These are phyloP conservation scores for Meghimatium bilineatum DNA, from an alignment of 2,888 invertebrate species.

Conservation along the genomic window DNA sequence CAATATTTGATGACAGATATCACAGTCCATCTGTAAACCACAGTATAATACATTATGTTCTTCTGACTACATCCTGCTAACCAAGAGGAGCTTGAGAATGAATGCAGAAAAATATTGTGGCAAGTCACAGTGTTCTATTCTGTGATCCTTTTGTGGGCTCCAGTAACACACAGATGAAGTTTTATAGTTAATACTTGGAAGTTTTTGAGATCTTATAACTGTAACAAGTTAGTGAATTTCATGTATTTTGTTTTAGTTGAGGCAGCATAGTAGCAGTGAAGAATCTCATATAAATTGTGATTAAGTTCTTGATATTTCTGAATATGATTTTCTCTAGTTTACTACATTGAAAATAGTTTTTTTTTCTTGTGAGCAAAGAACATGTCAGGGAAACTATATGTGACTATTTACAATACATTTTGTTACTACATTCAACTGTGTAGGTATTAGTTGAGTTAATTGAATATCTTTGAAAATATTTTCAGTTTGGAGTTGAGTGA, in stretches of 20 bases:
- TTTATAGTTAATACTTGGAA: not conserved
- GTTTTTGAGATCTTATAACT: not conserved
- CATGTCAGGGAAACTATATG: not conserved
- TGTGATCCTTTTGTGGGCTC: no score
- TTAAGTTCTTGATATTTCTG: not conserved
- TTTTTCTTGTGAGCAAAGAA: not conserved
- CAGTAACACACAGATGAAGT: not conserved
- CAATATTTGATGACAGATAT: no score
- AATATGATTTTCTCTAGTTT: not conserved
- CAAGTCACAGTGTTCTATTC: no score
- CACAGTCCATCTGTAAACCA: no score
- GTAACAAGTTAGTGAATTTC: not conserved
- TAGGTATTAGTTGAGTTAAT: not conserved
- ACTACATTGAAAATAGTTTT: not conserved
- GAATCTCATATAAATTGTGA: not conserved
- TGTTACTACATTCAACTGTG: not conserved
- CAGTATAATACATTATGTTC: no score
- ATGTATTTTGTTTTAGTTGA: not conserved
- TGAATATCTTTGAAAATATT: not conserved
- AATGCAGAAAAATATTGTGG: no score
- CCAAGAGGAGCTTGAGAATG: no score
- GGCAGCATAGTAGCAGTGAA: not conserved
- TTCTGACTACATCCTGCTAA: no score
- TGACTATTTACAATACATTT: not conserved
- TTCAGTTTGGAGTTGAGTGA: no score